A percentile compares a stretch with the other conserved stretches of the same genome.
These are phyloP conservation scores for Eubucco bourcierii DNA, from an alignment of 2,113 vertebrate genomes.

Conservation along the genomic window DNA sequence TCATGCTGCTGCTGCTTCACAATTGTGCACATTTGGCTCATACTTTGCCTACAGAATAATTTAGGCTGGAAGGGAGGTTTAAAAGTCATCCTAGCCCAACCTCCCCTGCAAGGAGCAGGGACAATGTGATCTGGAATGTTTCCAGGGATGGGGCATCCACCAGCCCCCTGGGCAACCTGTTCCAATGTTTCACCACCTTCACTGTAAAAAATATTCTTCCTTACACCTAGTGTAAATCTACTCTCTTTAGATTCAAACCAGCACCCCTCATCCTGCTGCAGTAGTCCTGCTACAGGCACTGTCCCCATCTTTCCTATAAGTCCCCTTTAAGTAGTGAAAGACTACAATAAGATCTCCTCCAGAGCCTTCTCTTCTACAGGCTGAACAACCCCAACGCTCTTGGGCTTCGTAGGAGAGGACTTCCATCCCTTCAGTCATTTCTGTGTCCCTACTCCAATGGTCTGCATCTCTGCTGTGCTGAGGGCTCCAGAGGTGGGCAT, in stretches of 20 bases:
- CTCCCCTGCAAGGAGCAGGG: background rate
- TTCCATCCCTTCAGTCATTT: background rate
- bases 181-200: background rate
- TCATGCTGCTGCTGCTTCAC: background rate
- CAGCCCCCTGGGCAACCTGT: too few relatives aligned
- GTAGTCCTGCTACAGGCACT: too few relatives aligned
- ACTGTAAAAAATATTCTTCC: background rate
- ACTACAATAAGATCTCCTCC: too few relatives aligned
- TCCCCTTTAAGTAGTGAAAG: too few relatives aligned
- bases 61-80: background rate
- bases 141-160: too few relatives aligned
- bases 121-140: background rate
- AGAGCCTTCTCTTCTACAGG: background rate
- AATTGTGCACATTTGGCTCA: background rate
- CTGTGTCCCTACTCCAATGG: background rate
- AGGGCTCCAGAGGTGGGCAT: background rate
- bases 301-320: too few relatives aligned
- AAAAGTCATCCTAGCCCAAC: background rate
- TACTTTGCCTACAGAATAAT: background rate
- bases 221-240: background rate
- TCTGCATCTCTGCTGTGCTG: background rate
- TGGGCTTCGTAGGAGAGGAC: background rate
- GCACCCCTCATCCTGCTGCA: too few relatives aligned
- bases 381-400: background rate
- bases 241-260: background rate